These are phyloP conservation scores for Hippolais icterina DNA, from an alignment of 2,113 vertebrate genomes.

Conservation along the genomic window DNA sequence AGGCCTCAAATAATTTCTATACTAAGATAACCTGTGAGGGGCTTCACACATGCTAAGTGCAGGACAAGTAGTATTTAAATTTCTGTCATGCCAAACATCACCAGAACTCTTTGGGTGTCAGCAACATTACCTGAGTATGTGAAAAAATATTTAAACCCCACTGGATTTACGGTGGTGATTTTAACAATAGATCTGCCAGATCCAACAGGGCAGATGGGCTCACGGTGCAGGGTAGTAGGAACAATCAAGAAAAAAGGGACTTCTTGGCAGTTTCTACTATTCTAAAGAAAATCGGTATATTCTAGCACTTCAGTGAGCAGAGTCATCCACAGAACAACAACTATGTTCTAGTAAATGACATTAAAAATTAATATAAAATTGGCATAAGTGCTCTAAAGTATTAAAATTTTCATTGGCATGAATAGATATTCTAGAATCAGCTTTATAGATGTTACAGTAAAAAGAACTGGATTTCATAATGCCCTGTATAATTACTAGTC, in stretches of 20 bases:
- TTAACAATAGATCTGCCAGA: not conserved
- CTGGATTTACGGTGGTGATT: not conserved
- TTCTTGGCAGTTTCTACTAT: not conserved
- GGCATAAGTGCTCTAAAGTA: conserved; percentile 21
- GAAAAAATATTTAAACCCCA: not conserved
- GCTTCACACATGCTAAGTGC: not conserved
- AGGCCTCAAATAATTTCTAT: not conserved
- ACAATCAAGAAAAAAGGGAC: not conserved
- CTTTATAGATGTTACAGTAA: conserved; percentile 35
- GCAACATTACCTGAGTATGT: not conserved
- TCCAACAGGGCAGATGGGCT: not conserved
- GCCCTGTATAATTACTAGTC: not conserved
- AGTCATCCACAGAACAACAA: conserved; percentile 21
- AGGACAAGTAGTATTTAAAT: not conserved
- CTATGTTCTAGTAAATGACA: not conserved
- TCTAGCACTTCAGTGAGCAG: not conserved
- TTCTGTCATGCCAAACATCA: not conserved
- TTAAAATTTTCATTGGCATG: conserved; percentile 26
- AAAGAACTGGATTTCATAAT: conserved; percentile 14
- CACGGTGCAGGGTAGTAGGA: not conserved
- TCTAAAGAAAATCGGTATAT: not conserved
- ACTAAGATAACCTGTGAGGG: not conserved
- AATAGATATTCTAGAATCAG: conserved; percentile 18
- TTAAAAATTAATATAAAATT: conserved; percentile 35
- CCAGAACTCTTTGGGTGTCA: not conserved